Base-by-base conservation (phyloP, 2,113 vertebrate species). In the Anser brachyrhynchus region DNA sequence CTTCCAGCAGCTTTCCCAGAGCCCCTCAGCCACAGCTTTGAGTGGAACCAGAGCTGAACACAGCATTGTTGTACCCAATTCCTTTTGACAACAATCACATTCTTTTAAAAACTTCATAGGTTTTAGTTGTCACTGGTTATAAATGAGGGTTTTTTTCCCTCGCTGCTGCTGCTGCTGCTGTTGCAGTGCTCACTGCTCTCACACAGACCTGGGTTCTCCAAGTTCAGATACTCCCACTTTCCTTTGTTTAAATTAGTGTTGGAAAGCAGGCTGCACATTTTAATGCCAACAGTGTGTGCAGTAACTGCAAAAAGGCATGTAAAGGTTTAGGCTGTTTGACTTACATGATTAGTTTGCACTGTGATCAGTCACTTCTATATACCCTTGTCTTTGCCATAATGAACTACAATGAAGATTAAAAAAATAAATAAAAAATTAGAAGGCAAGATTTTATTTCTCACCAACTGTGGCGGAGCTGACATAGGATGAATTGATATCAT, bases 61-160 rank as follows among this genome's bases (percentile, higher is more conserved):
- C 98, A 96, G 98, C 96, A 97, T 98, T 97, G 96, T 97, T 99
- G 98, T 97, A 97, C 98, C 98, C 98, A 98, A 99, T 99, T 98
- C 98, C 97, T 99, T 99, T 98, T 98, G 99, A 99, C 99, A 99
- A 99, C 98, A 98, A 99, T 99, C 98, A 98, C 99, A 98, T 99
- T 99, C 98, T 98, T 98, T 98, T 97, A 98, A 98, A 98, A 98
- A 98, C 97, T 98, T 98, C 97, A 74, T 97, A 97, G 97, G 98
- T 98, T 98, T 97, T 96, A 97, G 98, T 98, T 99, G 98, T 98
- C 98, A 98, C 98, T 98, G 98, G 97, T 98, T 98, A 97, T 98
- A 98, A 98, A 98, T 98, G 92, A 98, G 87, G 77, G 57, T 20
- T 69, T 91, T 97, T 94, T 95, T 90, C 94, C 93, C 92, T 95